phyloP scores from a whole-genome alignment of 2,113 vertebrate species.

The Castor canadensis region DNA sequence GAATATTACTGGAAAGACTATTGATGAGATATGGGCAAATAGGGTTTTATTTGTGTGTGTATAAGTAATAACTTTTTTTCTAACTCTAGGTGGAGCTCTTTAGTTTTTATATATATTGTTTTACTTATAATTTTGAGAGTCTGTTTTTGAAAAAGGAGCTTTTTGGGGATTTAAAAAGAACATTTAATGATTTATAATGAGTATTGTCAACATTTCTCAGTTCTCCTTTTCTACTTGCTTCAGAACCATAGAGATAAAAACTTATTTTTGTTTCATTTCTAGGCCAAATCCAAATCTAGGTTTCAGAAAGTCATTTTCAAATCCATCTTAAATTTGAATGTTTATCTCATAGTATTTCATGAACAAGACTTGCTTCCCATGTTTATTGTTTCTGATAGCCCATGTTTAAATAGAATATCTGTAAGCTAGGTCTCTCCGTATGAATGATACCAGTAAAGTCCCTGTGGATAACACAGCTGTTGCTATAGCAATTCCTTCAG shows the following conservation, averaged over 20 bases:
- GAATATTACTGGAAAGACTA: neutral
- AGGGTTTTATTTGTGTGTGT: neutral
- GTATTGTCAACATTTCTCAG: neutral
- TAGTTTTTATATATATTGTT: slow-evolving; percentile 49
- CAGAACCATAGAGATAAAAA: neutral
- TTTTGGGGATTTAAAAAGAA: slow-evolving; percentile 24
- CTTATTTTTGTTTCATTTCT: neutral
- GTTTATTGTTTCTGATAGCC: slow-evolving; percentile 1
- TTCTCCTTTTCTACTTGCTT: slow-evolving; percentile 4
- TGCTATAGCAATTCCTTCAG: slow-evolving; percentile 72
- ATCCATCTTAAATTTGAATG: slow-evolving; percentile 7
- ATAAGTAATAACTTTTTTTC: neutral
- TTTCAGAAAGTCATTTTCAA: slow-evolving; percentile 26
- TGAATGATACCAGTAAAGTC: slow-evolving; percentile 31
- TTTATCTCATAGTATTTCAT: neutral
- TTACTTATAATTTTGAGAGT: neutral
- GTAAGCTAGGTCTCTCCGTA: slow-evolving; percentile 7
- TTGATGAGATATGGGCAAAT: neutral
- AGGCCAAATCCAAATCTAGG: neutral
- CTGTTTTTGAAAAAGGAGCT: neutral
- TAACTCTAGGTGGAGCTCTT: slow-evolving; percentile 85
- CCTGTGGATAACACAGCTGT: slow-evolving; percentile 10
- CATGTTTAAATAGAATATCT: slow-evolving; percentile 11
- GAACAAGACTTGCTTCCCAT: neutral
- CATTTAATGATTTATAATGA: neutral